Percentiles rank a stretch among this genome's conserved stretches.
Evolutionary conservation across 2,797 vertebrate species (phyloP).

Genomic region (Enteromius treurensis): DNA sequence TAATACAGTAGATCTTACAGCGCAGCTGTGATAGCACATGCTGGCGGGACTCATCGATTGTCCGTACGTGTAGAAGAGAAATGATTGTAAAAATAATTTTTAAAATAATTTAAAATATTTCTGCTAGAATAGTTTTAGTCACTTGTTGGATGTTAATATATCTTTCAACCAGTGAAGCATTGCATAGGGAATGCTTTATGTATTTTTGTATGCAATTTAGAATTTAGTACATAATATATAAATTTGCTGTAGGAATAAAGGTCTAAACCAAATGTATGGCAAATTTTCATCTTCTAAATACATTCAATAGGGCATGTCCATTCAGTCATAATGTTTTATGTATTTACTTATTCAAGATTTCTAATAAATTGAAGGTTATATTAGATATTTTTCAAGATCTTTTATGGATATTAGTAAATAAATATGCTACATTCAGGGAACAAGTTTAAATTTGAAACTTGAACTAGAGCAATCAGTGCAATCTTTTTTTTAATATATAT

Average conservation of each 20-base stretch:
- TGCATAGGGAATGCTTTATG: background rate
- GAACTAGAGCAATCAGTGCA: background rate
- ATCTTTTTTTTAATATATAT: background rate
- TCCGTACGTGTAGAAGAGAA: background rate
- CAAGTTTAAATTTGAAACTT: background rate
- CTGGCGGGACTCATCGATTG: constrained; percentile 11
- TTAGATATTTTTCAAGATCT: background rate
- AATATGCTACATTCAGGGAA: background rate
- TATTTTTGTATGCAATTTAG: background rate
- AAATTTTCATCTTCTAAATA: background rate
- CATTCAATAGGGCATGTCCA: background rate
- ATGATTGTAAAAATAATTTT: background rate
- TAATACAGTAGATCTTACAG: constrained; percentile 46
- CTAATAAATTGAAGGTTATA: background rate
- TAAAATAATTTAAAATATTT: background rate
- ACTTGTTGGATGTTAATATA: background rate
- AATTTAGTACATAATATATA: background rate
- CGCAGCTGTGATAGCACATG: constrained; percentile 18
- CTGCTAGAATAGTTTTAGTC: background rate
- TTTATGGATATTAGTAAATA: background rate
- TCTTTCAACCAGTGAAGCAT: background rate
- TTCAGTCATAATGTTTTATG: too few species aligned
- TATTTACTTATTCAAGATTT: too few species aligned
- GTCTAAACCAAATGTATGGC: too few species aligned
- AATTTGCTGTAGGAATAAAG: too few species aligned